These are phyloP conservation scores for Garrulus glandarius DNA, from an alignment of 2,797 vertebrate genomes.

Conservation along the genomic window DNA sequence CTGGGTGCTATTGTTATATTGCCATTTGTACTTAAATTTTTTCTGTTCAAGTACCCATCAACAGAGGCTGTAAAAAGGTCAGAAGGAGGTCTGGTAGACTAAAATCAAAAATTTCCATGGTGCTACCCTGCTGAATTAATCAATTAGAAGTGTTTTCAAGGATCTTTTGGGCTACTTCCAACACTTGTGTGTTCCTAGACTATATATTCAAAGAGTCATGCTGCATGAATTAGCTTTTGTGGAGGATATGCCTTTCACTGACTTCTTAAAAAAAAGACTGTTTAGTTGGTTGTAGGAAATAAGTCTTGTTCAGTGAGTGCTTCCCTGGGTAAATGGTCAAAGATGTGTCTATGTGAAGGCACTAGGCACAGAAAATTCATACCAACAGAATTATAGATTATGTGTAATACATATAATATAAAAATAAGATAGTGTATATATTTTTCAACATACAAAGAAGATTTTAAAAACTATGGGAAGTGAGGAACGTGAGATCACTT, in stretches of 20 bases:
- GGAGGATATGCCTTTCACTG: neutral
- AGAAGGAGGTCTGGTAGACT: neutral
- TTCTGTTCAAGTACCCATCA: neutral
- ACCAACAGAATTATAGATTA: neutral
- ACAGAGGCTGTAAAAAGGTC: neutral
- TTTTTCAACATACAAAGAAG: neutral
- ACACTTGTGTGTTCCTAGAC: neutral
- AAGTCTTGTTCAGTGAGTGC: neutral
- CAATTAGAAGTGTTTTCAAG: neutral
- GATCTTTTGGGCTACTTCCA: constrained; percentile 24
- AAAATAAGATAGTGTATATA: neutral
- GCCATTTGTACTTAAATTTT: constrained; percentile 5
- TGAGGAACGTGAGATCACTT: neutral
- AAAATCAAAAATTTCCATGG: constrained; percentile 39
- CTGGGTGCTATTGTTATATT: neutral
- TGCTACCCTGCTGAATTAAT: constrained; percentile 16
- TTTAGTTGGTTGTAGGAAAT: neutral
- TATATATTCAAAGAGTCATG: neutral
- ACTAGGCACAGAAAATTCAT: neutral
- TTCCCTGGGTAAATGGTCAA: neutral
- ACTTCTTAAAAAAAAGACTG: neutral
- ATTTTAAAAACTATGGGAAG: neutral
- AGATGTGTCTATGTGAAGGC: neutral
- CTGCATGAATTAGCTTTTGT: constrained; percentile 27
- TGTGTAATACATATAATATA: neutral